phyloP scores from a whole-genome alignment of 2,113 vertebrate species.

The Shinisaurus crocodilurus region DNA sequence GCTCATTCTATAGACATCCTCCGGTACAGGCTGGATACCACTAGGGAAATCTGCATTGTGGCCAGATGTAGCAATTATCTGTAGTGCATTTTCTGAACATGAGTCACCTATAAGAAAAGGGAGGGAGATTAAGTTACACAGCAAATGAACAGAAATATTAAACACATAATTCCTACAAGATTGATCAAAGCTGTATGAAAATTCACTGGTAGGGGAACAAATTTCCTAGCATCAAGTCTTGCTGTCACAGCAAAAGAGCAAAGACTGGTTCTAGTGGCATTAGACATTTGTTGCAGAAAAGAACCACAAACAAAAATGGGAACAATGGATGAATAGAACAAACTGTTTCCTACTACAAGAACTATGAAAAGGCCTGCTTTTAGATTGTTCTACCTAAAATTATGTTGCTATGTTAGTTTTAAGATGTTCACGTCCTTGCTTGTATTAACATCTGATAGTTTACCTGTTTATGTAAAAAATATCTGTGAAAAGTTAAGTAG shows the following conservation, averaged over 20 bases:
- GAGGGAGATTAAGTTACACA: constrained; percentile 9
- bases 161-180: background rate
- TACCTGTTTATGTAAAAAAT: background rate
- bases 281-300: background rate
- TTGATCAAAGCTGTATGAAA: background rate
- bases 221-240: background rate
- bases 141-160: background rate
- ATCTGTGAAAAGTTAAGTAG: background rate
- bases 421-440: background rate
- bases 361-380: background rate
- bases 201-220: background rate
- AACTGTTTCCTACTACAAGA: background rate
- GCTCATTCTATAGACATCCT: constrained; percentile 83
- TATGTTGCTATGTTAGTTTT: background rate
- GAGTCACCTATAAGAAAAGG: constrained; percentile 80
- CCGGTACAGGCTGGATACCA: constrained; percentile 66
- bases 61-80: constrained; percentile 69
- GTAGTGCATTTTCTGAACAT: constrained; percentile 75
- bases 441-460: background rate
- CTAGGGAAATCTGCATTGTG: constrained; percentile 72
- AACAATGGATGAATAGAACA: background rate
- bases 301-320: background rate
- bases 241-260: background rate
- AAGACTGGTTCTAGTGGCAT: background rate
- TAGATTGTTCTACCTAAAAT: background rate